A percentile compares a stretch with the other conserved stretches of the same genome.
These are phyloP conservation scores for Xiphophorus maculatus DNA, from an alignment of 2,113 vertebrate genomes.

Conservation along the genomic window DNA sequence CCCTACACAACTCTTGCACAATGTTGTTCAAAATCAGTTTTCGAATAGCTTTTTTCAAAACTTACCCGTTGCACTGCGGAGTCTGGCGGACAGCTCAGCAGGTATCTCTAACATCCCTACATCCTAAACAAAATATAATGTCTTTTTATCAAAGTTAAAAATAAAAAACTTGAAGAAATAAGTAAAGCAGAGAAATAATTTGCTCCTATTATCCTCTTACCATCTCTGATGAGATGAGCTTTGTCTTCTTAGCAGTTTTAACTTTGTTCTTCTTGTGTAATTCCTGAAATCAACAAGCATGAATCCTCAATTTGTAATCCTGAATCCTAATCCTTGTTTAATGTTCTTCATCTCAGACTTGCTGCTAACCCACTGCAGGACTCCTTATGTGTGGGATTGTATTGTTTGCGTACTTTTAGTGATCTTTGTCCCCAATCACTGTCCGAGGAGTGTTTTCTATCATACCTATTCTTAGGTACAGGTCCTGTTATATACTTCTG, in stretches of 20 bases:
- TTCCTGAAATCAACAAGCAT: slow-evolving; percentile 62
- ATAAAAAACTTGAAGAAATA: not conserved
- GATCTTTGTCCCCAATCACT: not conserved
- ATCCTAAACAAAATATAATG: slow-evolving; percentile 77
- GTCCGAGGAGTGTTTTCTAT: not conserved
- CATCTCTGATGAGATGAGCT: slow-evolving; percentile 65
- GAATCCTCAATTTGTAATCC: not conserved
- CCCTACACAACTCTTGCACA: not conserved
- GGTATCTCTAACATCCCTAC: slow-evolving; percentile 91
- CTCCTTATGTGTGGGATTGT: not conserved
- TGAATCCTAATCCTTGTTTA: not conserved
- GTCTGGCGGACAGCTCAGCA: slow-evolving; percentile 87
- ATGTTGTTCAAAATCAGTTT: not conserved
- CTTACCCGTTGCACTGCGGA: slow-evolving; percentile 82
- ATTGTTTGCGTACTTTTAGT: not conserved
- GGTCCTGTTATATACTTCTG: slow-evolving; percentile 67
- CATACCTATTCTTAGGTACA: slow-evolving; percentile 72
- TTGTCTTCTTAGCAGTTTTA: slow-evolving; percentile 43
- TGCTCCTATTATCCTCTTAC: slow-evolving; percentile 53
- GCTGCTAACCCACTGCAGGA: not conserved
- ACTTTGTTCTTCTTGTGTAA: slow-evolving; percentile 57
- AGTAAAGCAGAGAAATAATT: not conserved
- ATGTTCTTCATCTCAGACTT: not conserved
- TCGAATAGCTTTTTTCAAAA: not conserved
- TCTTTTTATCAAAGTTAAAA: not conserved